Evolutionary conservation across 1,140 invertebrate genomes (phyloP).

Genomic region (Neodiprion fabricii): DNA sequence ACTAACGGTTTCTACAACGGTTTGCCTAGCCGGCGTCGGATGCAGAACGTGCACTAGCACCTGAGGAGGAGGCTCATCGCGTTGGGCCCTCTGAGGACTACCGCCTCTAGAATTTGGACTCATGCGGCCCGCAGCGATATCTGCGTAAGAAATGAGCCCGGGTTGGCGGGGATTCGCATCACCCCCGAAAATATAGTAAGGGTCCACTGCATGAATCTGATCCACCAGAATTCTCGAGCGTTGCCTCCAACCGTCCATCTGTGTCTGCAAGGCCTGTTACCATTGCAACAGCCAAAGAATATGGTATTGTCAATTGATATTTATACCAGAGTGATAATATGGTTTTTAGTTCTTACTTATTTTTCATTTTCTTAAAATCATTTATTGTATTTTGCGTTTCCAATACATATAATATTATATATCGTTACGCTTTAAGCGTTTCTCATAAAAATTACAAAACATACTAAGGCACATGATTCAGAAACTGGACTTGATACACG

Average conservation of each 20-base stretch:
- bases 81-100: slow-evolving; percentile 47
- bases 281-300: slow-evolving; percentile 60
- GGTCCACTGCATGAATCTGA: slow-evolving; percentile 76
- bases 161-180: slow-evolving; percentile 49
- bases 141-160: slow-evolving; percentile 63
- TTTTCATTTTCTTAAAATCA: slow-evolving; percentile 20
- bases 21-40: slow-evolving; percentile 26
- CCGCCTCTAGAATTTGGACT: slow-evolving; percentile 55
- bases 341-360: slow-evolving; percentile 31
- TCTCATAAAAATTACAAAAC: slow-evolving; percentile 5
- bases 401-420: not conserved
- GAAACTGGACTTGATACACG: not conserved
- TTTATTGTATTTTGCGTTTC: not conserved
- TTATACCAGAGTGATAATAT: slow-evolving; percentile 2
- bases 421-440: not conserved
- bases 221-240: slow-evolving; percentile 72
- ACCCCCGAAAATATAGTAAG: slow-evolving; percentile 66
- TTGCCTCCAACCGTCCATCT: slow-evolving; percentile 69
- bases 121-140: slow-evolving; percentile 62
- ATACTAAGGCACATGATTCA: slow-evolving; percentile 6
- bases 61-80: slow-evolving; percentile 44
- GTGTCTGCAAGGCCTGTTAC: slow-evolving; percentile 74
- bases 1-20: slow-evolving; percentile 8
- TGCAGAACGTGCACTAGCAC: slow-evolving; percentile 36
- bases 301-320: slow-evolving; percentile 45